A percentile compares a stretch with the other conserved stretches of the same genome.
These are phyloP conservation scores for Ctenopoma kingsleyae DNA, from an alignment of 2,797 vertebrate species.

Conservation along the genomic window DNA sequence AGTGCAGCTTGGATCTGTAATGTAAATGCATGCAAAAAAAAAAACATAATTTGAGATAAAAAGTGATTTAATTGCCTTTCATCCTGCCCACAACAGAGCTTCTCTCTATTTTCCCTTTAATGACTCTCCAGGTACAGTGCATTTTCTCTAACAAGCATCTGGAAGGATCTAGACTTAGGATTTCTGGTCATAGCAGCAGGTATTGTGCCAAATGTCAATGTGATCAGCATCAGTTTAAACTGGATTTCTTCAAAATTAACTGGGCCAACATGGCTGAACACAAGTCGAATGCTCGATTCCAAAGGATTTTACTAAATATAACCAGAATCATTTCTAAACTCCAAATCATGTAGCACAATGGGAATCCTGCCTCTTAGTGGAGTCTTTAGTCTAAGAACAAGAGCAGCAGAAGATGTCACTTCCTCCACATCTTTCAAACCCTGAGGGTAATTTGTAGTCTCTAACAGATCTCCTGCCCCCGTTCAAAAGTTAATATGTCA, in stretches of 20 bases:
- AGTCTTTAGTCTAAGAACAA: slow-evolving; percentile 14
- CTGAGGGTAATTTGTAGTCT: slow-evolving; percentile 59
- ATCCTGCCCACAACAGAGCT: background rate
- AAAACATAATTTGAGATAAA: background rate
- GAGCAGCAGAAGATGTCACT: slow-evolving; percentile 25
- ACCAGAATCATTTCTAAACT: background rate
- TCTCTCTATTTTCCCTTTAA: slow-evolving; percentile 29
- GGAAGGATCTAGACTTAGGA: slow-evolving; percentile 21
- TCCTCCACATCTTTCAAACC: slow-evolving; percentile 35
- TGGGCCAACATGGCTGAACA: background rate
- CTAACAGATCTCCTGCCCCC: slow-evolving; percentile 41
- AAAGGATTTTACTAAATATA: background rate
- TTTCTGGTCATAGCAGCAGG: slow-evolving; percentile 5
- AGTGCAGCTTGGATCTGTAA: background rate
- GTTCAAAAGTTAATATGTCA: slow-evolving; percentile 54
- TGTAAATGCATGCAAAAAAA: slow-evolving; percentile 1
- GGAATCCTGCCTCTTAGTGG: background rate
- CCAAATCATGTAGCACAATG: background rate
- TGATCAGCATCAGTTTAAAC: slow-evolving; percentile 16
- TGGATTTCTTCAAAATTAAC: background rate
- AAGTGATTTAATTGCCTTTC: slow-evolving; percentile 13
- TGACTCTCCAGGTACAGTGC: slow-evolving; percentile 9
- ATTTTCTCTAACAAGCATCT: slow-evolving; percentile 27
- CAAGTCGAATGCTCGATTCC: too few relatives aligned
- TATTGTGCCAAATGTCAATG: slow-evolving; percentile 14